phyloP scores from a whole-genome alignment of 1,140 invertebrate species.

The Zophobas morio region DNA sequence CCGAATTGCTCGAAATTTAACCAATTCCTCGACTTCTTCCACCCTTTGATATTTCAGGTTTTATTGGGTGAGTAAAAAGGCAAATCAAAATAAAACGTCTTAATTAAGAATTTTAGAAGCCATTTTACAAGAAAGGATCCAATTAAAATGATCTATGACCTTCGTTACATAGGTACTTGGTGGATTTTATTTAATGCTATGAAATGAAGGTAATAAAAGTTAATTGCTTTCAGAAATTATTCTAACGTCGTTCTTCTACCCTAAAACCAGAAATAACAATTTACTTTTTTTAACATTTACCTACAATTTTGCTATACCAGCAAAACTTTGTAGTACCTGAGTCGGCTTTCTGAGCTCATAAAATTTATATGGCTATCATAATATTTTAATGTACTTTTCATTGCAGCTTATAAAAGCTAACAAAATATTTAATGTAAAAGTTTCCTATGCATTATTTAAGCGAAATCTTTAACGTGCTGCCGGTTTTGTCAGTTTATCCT shows the following conservation, averaged over 20 bases:
- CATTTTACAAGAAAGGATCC: slow-evolving; percentile 10
- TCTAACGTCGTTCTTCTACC: neutral
- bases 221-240: slow-evolving; percentile 15
- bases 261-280: no score
- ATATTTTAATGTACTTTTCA: neutral
- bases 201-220: slow-evolving; percentile 15
- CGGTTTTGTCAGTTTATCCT: slow-evolving; percentile 24
- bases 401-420: neutral
- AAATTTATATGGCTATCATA: slow-evolving; percentile 2
- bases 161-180: slow-evolving; percentile 7
- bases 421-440: neutral
- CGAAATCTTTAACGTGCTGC: slow-evolving; percentile 14
- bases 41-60: neutral
- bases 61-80: slow-evolving; percentile 1
- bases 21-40: no score
- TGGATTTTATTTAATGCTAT: slow-evolving; percentile 13
- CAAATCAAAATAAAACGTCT: slow-evolving; percentile 17
- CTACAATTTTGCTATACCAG: no score
- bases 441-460: slow-evolving; percentile 27
- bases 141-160: slow-evolving; percentile 15
- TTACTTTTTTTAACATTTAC: no score
- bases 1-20: no score
- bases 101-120: slow-evolving; percentile 31
- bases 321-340: no score
- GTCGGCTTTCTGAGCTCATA: no score